Percentiles rank a stretch among this genome's conserved stretches.
Conservation (phyloP, 2,113 vertebrate species). For the Megaptera novaeangliae region DNA sequence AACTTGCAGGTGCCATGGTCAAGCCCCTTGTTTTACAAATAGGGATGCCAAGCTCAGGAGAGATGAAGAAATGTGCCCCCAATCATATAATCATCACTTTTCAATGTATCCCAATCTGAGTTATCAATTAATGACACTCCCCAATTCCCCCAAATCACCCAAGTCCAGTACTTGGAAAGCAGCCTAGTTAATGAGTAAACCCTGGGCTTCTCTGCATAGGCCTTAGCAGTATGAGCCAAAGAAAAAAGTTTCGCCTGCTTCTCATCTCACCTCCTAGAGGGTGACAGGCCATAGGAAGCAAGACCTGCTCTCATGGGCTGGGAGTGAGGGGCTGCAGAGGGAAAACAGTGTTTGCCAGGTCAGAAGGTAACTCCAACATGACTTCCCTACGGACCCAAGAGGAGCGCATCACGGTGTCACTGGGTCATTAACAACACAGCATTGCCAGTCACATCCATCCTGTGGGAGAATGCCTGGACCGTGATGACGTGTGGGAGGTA, state of each 20-base stretch:
- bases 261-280: neutral
- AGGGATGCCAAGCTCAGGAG: neutral
- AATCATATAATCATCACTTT: neutral
- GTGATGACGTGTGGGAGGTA: neutral
- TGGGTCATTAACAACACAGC: neutral
- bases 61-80: neutral
- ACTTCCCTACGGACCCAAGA: neutral
- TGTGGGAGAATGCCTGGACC: neutral
- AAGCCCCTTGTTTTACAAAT: neutral
- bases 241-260: neutral
- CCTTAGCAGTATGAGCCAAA: neutral
- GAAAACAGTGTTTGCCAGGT: neutral
- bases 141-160: neutral
- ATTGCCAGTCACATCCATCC: neutral
- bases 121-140: neutral
- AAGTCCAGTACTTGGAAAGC: neutral
- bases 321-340: neutral
- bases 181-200: neutral
- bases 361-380: neutral
- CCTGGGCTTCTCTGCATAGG: neutral
- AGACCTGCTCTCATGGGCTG: neutral
- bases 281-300: neutral
- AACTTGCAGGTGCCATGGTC: neutral
- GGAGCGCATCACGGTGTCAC: no score
- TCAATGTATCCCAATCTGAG: neutral